Evolutionary conservation across 2,888 invertebrate genomes (phyloP).

Genomic region (Erebia epiphron): DNA sequence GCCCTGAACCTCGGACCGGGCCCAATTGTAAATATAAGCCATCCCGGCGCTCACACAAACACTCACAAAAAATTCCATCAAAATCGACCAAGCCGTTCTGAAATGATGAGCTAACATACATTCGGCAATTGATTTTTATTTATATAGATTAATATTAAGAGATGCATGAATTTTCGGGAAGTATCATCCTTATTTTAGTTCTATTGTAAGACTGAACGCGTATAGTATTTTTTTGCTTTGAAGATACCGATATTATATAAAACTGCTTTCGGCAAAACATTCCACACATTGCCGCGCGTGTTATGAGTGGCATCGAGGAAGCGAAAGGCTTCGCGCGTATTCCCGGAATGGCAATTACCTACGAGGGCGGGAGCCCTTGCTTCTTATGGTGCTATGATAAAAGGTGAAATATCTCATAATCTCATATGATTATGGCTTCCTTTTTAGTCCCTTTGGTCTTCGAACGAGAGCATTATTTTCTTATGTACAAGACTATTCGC

Average conservation of each 20-base stretch:
- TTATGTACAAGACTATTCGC: neutral
- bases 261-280: neutral
- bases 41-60: too few species aligned
- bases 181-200: too few species aligned
- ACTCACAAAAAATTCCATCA: too few species aligned
- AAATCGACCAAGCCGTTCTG: too few species aligned
- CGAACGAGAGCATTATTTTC: neutral
- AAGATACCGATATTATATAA: neutral
- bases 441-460: neutral
- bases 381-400: neutral
- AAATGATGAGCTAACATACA: too few species aligned
- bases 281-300: neutral
- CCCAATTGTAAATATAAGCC: too few species aligned
- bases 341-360: constrained; percentile 3
- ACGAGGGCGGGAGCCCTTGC: neutral
- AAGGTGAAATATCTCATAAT: constrained; percentile 11
- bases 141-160: too few species aligned
- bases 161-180: too few species aligned
- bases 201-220: too few species aligned
- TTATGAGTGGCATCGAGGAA: constrained; percentile 4
- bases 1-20: too few species aligned
- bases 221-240: neutral
- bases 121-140: too few species aligned
- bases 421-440: neutral
- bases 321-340: neutral